Evolutionary conservation across 2,888 invertebrate species (phyloP).

Genomic region (Xestia c-nigrum): DNA sequence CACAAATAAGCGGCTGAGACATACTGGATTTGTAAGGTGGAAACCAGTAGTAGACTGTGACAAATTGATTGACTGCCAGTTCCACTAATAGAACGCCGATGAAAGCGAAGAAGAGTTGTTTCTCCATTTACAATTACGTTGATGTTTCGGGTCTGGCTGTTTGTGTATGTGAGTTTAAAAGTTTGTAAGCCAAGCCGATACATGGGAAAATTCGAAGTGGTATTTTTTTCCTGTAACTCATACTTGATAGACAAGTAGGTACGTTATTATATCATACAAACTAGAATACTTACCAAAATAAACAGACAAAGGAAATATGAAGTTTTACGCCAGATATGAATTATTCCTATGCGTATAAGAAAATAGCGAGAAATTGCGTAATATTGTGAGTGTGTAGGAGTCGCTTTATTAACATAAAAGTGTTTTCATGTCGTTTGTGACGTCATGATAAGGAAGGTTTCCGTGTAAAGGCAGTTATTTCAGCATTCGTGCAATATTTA

Average conservation of each 20-base stretch:
- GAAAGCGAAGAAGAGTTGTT: neutral
- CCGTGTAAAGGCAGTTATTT: neutral
- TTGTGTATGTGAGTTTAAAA: too few relatives aligned
- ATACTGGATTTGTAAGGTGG: neutral
- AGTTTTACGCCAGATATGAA: neutral
- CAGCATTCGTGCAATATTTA: constrained; percentile 28
- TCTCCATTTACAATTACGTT: neutral
- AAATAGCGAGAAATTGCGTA: constrained; percentile 13
- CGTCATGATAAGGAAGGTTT: constrained; percentile 19
- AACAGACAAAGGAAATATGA: constrained; percentile 11
- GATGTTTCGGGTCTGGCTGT: too few relatives aligned
- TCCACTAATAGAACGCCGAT: neutral
- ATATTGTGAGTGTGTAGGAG: neutral
- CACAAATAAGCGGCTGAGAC: neutral
- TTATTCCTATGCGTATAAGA: constrained; percentile 17
- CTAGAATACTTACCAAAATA: constrained; percentile 25
- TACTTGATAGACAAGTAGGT: neutral
- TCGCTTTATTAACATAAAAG: constrained; percentile 22
- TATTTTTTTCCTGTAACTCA: neutral
- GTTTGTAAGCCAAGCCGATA: neutral
- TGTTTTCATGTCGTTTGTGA: constrained; percentile 37
- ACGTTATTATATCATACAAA: neutral
- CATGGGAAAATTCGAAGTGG: neutral
- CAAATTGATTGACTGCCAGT: neutral
- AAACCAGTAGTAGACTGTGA: neutral